Conservation (phyloP, 1,140 invertebrate genomes). For the Ceratosolen fusciceps region DNA sequence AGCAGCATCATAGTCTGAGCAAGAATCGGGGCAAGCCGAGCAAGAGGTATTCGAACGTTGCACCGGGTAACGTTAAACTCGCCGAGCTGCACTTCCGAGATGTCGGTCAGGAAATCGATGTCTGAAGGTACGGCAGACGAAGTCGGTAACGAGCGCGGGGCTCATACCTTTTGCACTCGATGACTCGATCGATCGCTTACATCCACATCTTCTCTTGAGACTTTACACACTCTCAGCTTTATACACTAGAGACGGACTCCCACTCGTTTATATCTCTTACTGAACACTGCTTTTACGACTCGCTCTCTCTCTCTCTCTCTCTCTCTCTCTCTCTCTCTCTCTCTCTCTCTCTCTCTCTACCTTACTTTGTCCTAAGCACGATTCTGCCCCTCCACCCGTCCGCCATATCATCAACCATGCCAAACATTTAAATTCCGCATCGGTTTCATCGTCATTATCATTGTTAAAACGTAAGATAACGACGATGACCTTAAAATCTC, state of each 20-base stretch:
- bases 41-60: slow-evolving; percentile 64
- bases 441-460: too few species aligned
- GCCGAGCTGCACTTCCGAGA: slow-evolving; percentile 85
- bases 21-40: slow-evolving; percentile 50
- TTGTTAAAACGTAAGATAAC: too few species aligned
- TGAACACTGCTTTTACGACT: too few species aligned
- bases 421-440: too few species aligned
- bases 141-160: slow-evolving; percentile 1
- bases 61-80: slow-evolving; percentile 72
- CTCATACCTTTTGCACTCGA: neutral
- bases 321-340: neutral
- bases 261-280: too few species aligned
- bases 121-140: slow-evolving; percentile 69
- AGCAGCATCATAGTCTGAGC: slow-evolving; percentile 50
- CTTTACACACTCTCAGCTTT: too few species aligned
- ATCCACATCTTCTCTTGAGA: too few species aligned
- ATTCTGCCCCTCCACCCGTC: too few species aligned
- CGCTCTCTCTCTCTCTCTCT: neutral
- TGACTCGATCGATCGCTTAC: neutral
- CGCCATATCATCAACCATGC: too few species aligned
- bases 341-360: neutral
- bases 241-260: too few species aligned
- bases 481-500: too few species aligned
- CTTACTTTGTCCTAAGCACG: too few species aligned
- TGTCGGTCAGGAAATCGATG: slow-evolving; percentile 82